phyloP scores from a whole-genome alignment of 1,140 invertebrate species.

The Drosophila seguyi region DNA sequence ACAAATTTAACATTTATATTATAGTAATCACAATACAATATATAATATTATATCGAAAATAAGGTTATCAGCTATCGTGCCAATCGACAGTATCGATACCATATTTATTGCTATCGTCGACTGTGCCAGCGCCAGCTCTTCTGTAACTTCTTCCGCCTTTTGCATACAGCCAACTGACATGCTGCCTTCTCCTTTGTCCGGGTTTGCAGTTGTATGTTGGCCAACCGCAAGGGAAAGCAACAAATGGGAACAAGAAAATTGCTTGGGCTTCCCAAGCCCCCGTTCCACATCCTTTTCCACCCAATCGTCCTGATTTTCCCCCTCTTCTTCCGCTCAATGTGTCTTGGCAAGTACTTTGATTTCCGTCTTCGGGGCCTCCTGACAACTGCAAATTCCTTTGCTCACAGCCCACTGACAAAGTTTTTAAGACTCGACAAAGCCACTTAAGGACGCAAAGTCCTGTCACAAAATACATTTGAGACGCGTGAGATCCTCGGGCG shows the following conservation, averaged over 20 bases:
- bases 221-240: conserved; percentile 31
- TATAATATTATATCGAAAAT: too few species aligned
- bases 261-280: conserved; percentile 6
- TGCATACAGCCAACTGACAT: conserved; percentile 12
- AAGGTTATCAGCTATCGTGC: too few species aligned
- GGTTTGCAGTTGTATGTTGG: conserved; percentile 16
- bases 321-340: conserved; percentile 15
- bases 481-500: conserved; percentile 44
- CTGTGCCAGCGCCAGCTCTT: background rate
- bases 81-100: background rate
- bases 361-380: conserved; percentile 34
- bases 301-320: conserved; percentile 1
- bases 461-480: conserved; percentile 43
- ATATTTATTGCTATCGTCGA: background rate
- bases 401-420: conserved; percentile 23
- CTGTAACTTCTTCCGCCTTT: background rate
- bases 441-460: conserved; percentile 39
- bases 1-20: too few species aligned
- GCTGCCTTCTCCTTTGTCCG: conserved; percentile 22
- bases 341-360: conserved; percentile 43
- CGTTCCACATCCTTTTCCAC: background rate
- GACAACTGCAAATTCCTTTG: conserved; percentile 41
- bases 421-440: conserved; percentile 35
- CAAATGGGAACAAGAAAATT: conserved; percentile 46
- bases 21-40: too few species aligned